These are phyloP conservation scores for Pollachius pollachius DNA, from an alignment of 2,113 vertebrate species.

Conservation along the genomic window DNA sequence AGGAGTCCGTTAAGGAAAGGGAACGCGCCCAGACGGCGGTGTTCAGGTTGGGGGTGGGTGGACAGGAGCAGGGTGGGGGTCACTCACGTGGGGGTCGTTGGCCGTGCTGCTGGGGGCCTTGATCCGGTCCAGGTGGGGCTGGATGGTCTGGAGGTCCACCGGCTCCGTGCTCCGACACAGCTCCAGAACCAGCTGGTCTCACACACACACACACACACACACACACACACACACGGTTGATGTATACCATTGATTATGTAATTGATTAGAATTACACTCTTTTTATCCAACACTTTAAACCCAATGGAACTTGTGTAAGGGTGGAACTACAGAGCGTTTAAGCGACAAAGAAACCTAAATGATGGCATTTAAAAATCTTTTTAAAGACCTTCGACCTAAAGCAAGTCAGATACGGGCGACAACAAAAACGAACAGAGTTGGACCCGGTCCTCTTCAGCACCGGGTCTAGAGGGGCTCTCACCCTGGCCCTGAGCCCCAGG, in stretches of 20 bases:
- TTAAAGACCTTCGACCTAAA: background rate
- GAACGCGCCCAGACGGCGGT: too few relatives aligned
- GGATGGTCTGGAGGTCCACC: slow-evolving; percentile 61
- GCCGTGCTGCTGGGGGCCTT: slow-evolving; percentile 63
- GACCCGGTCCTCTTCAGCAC: too few relatives aligned
- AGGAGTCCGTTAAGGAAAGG: too few relatives aligned
- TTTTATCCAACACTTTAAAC: background rate
- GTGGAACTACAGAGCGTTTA: background rate
- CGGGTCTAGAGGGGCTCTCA: too few relatives aligned
- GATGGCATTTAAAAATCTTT: background rate
- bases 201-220: background rate
- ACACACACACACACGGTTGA: background rate
- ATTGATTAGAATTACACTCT: too few relatives aligned
- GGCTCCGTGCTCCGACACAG: slow-evolving; percentile 64
- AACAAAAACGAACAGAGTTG: too few relatives aligned
- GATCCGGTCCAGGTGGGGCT: slow-evolving; percentile 69
- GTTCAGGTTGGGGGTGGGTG: background rate
- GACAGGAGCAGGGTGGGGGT: background rate
- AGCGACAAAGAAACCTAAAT: background rate
- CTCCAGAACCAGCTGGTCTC: slow-evolving; percentile 64
- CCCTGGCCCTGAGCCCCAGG: slow-evolving; percentile 79
- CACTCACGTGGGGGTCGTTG: slow-evolving; percentile 60
- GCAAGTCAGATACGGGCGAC: background rate
- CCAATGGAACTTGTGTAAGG: background rate
- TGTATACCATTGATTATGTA: too few relatives aligned